A percentile compares a stretch with the other conserved stretches of the same genome.
Evolutionary conservation across 2,113 vertebrate species (phyloP).

Genomic region (Tympanuchus pallidicinctus): DNA sequence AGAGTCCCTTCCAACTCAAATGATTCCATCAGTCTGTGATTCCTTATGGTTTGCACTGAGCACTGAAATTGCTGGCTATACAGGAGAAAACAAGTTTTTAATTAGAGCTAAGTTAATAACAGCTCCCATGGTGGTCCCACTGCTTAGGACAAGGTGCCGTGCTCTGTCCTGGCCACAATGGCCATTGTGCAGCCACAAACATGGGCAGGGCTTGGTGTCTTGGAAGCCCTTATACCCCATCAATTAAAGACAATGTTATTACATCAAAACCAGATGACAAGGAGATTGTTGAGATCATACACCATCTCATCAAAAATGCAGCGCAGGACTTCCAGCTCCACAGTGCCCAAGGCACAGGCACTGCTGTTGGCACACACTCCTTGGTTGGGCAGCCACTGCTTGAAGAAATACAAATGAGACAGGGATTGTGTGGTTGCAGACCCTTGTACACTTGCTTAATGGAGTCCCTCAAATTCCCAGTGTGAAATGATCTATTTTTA

Average conservation of each 20-base stretch:
- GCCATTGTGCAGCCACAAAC: neutral
- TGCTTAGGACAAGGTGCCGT: neutral
- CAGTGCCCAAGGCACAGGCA: neutral
- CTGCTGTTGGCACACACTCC: neutral
- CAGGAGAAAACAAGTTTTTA: constrained; percentile 54
- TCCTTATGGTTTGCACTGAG: constrained; percentile 1
- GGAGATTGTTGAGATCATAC: neutral
- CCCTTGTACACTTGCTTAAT: neutral
- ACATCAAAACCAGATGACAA: neutral
- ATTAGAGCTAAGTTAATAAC: constrained; percentile 55
- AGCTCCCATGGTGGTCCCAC: neutral
- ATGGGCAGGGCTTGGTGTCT: neutral
- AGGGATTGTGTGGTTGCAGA: neutral
- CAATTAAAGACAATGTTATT: neutral
- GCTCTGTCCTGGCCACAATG: neutral
- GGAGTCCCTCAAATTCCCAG: neutral
- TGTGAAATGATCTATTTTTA: neutral
- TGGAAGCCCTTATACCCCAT: neutral
- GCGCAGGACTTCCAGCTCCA: neutral
- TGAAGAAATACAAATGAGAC: neutral
- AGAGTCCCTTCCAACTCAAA: no score
- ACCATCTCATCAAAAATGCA: neutral
- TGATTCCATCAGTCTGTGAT: no score
- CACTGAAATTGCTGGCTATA: constrained; percentile 26
- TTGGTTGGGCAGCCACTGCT: neutral